These are phyloP conservation scores for Aphelocoma californica DNA, from an alignment of 2,797 vertebrate species.

Conservation along the genomic window DNA sequence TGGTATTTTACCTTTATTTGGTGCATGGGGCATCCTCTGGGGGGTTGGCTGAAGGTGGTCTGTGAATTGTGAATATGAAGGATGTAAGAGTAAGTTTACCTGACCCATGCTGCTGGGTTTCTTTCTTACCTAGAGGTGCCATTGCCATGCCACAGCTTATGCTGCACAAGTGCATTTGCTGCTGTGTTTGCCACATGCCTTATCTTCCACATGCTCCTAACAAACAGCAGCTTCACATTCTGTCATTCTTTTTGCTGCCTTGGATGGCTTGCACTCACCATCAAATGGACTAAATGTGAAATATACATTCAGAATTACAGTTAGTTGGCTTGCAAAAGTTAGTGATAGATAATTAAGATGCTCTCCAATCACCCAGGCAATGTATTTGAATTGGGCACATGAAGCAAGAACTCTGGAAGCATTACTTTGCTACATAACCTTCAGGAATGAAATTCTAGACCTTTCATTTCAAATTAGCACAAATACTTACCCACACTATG, in stretches of 20 bases:
- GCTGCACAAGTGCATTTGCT: slow-evolving; percentile 9
- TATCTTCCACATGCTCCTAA: background rate
- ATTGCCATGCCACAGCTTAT: slow-evolving; percentile 37
- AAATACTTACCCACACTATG: background rate
- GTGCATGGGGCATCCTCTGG: slow-evolving; percentile 9
- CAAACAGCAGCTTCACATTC: background rate
- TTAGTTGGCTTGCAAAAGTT: slow-evolving; percentile 18
- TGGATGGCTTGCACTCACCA: background rate
- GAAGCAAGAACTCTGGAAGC: background rate
- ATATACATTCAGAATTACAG: background rate
- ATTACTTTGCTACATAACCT: background rate
- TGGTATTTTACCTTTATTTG: slow-evolving; percentile 50
- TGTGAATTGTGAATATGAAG: slow-evolving; percentile 37
- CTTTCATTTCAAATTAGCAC: background rate
- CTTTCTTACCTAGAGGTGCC: background rate
- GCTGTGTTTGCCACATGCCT: slow-evolving; percentile 34
- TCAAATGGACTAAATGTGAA: background rate
- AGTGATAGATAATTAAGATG: background rate
- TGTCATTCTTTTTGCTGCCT: background rate
- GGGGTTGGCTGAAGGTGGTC: slow-evolving; percentile 22
- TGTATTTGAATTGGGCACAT: background rate
- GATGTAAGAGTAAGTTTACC: slow-evolving; percentile 24
- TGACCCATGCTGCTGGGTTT: background rate
- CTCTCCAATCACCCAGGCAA: background rate
- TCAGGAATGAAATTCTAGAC: background rate